A percentile compares a stretch with the other conserved stretches of the same genome.
phyloP scores from a whole-genome alignment of 2,888 invertebrate genomes.

The Choreutis nemorana region DNA sequence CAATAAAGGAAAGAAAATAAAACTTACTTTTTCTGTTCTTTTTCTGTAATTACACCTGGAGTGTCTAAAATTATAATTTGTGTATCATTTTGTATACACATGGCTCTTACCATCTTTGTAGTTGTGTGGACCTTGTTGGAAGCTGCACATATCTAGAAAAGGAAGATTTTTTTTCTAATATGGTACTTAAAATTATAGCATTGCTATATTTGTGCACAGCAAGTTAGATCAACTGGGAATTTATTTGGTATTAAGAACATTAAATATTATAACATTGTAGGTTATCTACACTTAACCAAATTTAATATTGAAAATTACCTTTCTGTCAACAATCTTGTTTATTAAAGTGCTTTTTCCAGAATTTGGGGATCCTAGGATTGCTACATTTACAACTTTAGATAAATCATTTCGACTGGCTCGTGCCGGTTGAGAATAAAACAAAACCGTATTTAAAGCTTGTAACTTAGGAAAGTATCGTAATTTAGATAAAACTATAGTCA shows the following conservation, averaged over 20 bases:
- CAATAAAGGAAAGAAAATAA: background rate
- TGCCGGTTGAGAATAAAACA: constrained; percentile 42
- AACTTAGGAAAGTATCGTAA: too few species aligned
- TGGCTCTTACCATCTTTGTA: constrained; percentile 73
- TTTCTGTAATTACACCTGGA: constrained; percentile 82
- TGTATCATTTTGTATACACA: constrained; percentile 76
- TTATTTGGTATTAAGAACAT: too few species aligned
- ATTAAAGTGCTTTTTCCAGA: constrained; percentile 96
- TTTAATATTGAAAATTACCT: too few species aligned
- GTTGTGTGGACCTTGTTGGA: constrained; percentile 95
- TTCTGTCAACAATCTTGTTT: constrained; percentile 82
- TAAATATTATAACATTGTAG: too few species aligned
- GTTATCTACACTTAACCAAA: too few species aligned
- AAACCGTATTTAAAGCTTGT: constrained; percentile 18
- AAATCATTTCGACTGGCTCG: constrained; percentile 19
- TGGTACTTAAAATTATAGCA: too few species aligned
- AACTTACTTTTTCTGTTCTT: constrained; percentile 73
- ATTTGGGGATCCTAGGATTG: constrained; percentile 93
- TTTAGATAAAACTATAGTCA: too few species aligned
- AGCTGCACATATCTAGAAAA: constrained; percentile 84
- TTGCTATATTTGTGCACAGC: too few species aligned
- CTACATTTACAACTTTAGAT: constrained; percentile 71
- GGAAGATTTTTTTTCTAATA: too few species aligned
- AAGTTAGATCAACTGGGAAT: too few species aligned
- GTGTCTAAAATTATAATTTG: constrained; percentile 95